Base-by-base conservation (phyloP, 2,888 invertebrate species). In the Branchellion lobata region DNA sequence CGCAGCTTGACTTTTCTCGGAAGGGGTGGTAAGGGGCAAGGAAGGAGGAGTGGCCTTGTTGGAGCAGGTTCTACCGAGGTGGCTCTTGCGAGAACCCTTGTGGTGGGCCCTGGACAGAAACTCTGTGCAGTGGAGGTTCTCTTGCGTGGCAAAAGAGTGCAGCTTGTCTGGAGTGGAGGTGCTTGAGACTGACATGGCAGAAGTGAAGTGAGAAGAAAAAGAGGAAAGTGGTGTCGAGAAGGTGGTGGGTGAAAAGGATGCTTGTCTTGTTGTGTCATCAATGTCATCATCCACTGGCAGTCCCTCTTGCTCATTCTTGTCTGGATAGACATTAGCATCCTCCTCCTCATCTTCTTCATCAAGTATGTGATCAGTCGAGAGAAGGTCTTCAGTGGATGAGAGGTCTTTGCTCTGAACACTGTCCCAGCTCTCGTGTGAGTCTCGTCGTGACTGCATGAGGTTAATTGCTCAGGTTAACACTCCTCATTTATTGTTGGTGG, bases 371-470 rank as follows among this genome's bases (percentile, higher is more conserved):
- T 71, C 71, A 5, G 71, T 29, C 11, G 71, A 34, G 29, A 34
- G 31, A 29, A 71, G 71, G 27, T 71, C 71, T 18, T 34, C 71
- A n/a, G 61, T 57, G 24, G 61, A 57, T 3, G 74, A 74, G 27
- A 74, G 47, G n/a, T 34, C 74, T n/a, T 34, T 29, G 47, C 74
- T 47, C 2, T 11, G 33, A 27, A 14, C 31, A 31, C 27, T 34
- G 29, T 21, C 74, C 40, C 51, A 27, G 36, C 40, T 27, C 27
- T 21, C 34, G 14, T 14, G 2, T 11, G 34, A 33, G 18, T 33
- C 61, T 8, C 61, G 21, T 34, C 24, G 34, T 61, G 36, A 65
- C 78, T 61, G 69, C 3, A 34, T 18, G 53, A 1, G 31, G 36
- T 68, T n/a, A n/a, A n/a, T n/a, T n/a, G n/a, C n/a, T n/a, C n/a